A percentile compares a stretch with the other conserved stretches of the same genome.
Evolutionary conservation across 1,140 invertebrate species (phyloP).

Genomic region (Drosophila pseudoobscura): DNA sequence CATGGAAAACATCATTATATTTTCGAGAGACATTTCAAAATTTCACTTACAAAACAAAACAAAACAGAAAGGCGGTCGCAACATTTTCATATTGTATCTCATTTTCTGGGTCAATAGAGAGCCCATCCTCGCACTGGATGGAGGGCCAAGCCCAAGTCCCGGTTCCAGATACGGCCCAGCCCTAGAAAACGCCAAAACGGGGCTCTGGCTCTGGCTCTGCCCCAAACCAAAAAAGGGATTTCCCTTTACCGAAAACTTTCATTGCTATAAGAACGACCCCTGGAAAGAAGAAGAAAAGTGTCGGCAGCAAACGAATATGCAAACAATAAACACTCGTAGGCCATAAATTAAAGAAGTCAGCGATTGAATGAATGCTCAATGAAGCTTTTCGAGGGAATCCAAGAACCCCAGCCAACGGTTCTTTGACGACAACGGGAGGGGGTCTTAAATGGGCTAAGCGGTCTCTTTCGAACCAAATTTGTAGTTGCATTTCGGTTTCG

Average conservation of each 20-base stretch:
- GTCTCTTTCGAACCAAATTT: slow-evolving; percentile 42
- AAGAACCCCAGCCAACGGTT: slow-evolving; percentile 46
- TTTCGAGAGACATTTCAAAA: slow-evolving; percentile 59
- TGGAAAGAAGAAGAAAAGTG: slow-evolving; percentile 46
- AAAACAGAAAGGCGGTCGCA: slow-evolving; percentile 52
- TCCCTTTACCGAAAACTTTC: slow-evolving; percentile 63
- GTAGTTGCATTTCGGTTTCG: slow-evolving; percentile 65
- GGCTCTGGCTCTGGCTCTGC: slow-evolving; percentile 16
- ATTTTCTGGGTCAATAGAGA: slow-evolving; percentile 76
- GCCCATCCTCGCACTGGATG: slow-evolving; percentile 58
- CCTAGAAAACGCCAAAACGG: slow-evolving; percentile 50
- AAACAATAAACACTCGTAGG: slow-evolving; percentile 48
- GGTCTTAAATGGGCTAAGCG: neutral
- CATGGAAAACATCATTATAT: slow-evolving; percentile 34
- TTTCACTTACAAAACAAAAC: slow-evolving; percentile 70
- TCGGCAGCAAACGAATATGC: slow-evolving; percentile 42
- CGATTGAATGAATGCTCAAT: slow-evolving; percentile 54
- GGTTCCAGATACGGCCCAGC: slow-evolving; percentile 47
- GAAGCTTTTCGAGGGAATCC: slow-evolving; percentile 44
- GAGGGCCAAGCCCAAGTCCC: slow-evolving; percentile 60
- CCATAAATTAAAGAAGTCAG: slow-evolving; percentile 69
- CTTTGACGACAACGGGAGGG: slow-evolving; percentile 23
- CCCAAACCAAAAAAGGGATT: slow-evolving; percentile 64
- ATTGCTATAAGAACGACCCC: slow-evolving; percentile 36
- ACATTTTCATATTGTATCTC: slow-evolving; percentile 79